Evolutionary conservation across 2,888 invertebrate genomes (phyloP), one percentile per base, ranked within the genome.

Genomic region (Dichetophora obliterata): DNA sequence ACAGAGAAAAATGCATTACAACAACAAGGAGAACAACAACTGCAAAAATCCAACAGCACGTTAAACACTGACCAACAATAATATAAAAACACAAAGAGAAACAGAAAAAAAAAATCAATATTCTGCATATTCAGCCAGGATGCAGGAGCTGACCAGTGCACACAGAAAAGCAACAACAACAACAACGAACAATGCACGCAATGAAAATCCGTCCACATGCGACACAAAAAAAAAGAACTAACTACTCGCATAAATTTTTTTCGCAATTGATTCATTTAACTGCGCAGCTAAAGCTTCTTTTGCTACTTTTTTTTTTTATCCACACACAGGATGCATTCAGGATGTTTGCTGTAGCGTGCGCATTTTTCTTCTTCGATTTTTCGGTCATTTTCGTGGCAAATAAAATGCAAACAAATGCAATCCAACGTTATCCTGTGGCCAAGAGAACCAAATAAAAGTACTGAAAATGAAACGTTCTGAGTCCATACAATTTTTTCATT

Each of bases 381-480:
- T 82, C 80, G 83, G 82, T 83, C 77, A 79, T 80, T 80, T 82
- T 82, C 81, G 82, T 81, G 82, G 82, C 79, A 80, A 81, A 78
- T 80, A 80, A 79, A 82, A 80, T 68, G 78, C 80, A 77, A 80
- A 80, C 77, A 77, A 78, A 69, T 77, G 78, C 75, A 77, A 68
- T 48, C 68, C 77, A 59, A 57, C 57, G 54, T 57, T 22, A 59
- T 71, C 37, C 57, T 57, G 71, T 24, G 68, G 68, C 68, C 31
- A 22, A 27, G 24, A 27, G 14, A 27, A 24, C 61, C 50, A 50
- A 22, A 31, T n/a, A 27, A 34, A 48, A 31, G 31, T 3, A 31
- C 5, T 14, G 22, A 37, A 43, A 19, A 43, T 34, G 14, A 54
- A 34, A n/a, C n/a, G n/a, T 24, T 3, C 3, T 31, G 27, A 48